Evolutionary conservation across 2,113 vertebrate species (phyloP).

Genomic region (Marmota monax): DNA sequence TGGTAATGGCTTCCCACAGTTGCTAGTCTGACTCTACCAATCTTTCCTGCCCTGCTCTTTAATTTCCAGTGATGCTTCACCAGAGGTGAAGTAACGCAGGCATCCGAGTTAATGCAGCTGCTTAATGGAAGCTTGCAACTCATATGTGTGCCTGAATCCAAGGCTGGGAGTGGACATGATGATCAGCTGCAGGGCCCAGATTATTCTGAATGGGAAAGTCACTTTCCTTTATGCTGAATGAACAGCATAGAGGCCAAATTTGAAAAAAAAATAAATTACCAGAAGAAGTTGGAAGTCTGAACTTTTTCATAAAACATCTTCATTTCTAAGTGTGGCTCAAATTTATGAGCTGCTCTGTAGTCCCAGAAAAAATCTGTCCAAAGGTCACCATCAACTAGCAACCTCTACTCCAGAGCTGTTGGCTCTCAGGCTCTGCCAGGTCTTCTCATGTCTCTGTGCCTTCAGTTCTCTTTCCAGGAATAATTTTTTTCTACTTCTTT

Average conservation of each 20-base stretch:
- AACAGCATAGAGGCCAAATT: not conserved
- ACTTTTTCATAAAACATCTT: conserved; percentile 18
- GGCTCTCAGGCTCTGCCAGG: not conserved
- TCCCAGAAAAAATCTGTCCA: not conserved
- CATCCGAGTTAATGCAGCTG: not conserved
- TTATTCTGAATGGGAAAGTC: not conserved
- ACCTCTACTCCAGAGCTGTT: not conserved
- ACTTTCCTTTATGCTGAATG: not conserved
- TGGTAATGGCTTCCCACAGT: not conserved
- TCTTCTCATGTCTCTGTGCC: not conserved
- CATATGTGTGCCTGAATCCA: not conserved
- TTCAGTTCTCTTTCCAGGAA: not conserved
- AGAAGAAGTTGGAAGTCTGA: not conserved
- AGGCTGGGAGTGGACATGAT: not conserved
- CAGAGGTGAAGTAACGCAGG: not conserved
- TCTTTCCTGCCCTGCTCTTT: not conserved
- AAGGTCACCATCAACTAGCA: not conserved
- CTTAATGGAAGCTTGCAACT: not conserved
- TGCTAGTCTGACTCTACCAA: not conserved
- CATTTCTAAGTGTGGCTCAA: not conserved
- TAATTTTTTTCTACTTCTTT: not conserved
- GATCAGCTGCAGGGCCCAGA: not conserved
- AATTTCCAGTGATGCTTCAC: not conserved
- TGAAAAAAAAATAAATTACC: accelerated
- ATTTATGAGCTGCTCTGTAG: not conserved